Evolutionary conservation across 2,113 vertebrate genomes (phyloP).

Genomic region (Salvator merianae): DNA sequence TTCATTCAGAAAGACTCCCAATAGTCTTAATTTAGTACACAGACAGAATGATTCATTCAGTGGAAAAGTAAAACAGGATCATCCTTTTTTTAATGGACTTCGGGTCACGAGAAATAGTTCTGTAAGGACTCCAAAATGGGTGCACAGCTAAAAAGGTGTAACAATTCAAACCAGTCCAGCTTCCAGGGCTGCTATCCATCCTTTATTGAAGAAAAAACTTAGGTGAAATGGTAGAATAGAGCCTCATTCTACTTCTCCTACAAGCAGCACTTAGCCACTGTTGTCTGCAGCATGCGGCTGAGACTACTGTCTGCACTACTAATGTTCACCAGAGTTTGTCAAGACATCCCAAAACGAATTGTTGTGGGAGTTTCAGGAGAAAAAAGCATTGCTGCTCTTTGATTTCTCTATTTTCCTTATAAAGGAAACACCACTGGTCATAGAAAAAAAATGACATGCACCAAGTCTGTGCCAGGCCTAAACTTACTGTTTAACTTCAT

Average conservation of each 20-base stretch:
- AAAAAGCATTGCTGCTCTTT: background rate
- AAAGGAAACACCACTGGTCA: background rate
- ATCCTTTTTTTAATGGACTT: background rate
- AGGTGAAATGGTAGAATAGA: background rate
- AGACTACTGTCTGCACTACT: background rate
- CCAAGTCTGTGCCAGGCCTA: background rate
- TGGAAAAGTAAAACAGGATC: background rate
- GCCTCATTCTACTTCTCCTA: too few relatives aligned
- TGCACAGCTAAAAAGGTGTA: background rate
- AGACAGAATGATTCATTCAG: constrained; percentile 1
- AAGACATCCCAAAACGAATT: background rate
- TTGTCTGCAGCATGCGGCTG: background rate
- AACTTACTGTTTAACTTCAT: background rate
- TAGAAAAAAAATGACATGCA: background rate
- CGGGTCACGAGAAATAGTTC: background rate
- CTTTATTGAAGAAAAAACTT: background rate
- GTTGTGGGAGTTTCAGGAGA: background rate
- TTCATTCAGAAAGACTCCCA: background rate
- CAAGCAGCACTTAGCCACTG: background rate
- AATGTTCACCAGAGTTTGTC: background rate
- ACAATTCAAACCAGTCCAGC: background rate
- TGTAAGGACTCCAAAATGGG: background rate
- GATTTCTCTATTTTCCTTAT: background rate
- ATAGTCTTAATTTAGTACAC: constrained; percentile 14
- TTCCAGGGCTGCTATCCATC: background rate